Percentiles rank a stretch among this genome's conserved stretches.
These are phyloP conservation scores for Cherax destructor DNA, from an alignment of 1,140 invertebrate species.

Conservation along the genomic window DNA sequence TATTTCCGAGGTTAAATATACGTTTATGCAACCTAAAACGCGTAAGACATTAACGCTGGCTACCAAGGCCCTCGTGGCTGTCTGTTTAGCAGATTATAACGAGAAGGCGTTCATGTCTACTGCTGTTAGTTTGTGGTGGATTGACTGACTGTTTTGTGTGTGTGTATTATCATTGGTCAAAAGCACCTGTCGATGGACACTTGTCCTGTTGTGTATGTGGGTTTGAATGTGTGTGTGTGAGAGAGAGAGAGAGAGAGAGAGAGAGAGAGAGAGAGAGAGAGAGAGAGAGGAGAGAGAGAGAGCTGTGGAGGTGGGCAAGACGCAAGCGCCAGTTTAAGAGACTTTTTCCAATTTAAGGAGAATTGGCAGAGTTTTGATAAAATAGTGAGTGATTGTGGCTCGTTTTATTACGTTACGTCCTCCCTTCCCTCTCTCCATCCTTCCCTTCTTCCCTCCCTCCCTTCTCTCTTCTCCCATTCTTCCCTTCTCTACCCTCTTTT, in stretches of 20 bases:
- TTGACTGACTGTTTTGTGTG: no score
- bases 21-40: no score
- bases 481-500: background rate
- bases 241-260: slow-evolving; percentile 24
- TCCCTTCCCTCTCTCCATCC: background rate
- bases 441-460: background rate
- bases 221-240: background rate
- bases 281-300: background rate
- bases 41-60: no score
- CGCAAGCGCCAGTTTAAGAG: no score
- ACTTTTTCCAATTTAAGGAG: background rate
- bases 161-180: no score
- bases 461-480: background rate
- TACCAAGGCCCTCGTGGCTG: no score
- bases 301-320: background rate
- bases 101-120: no score
- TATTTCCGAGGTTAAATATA: no score
- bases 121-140: no score
- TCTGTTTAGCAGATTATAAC: no score
- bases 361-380: slow-evolving; percentile 15
- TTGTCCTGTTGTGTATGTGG: no score
- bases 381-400: slow-evolving; percentile 40
- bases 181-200: no score
- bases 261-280: slow-evolving; percentile 5
- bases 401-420: slow-evolving; percentile 24